Conservation (phyloP, 2,888 invertebrate genomes). For the Drymonia ruficornis region DNA sequence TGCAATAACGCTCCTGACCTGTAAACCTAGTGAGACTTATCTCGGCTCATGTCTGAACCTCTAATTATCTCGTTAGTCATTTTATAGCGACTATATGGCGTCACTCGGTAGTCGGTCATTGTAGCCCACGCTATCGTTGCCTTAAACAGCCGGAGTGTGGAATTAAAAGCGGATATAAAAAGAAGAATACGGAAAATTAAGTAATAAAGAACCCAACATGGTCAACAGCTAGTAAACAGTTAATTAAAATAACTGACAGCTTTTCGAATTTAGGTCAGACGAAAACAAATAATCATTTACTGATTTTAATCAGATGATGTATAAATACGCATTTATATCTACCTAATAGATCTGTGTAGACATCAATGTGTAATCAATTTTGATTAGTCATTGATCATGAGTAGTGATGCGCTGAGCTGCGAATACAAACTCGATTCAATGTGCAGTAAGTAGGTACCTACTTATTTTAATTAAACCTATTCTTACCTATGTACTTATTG, state of each 20-base stretch:
- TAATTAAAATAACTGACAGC: not conserved
- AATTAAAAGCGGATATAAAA: conserved; percentile 12
- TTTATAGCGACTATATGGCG: conserved; percentile 9
- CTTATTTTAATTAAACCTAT: too few species aligned
- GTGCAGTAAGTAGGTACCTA: too few species aligned
- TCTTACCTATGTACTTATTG: too few species aligned
- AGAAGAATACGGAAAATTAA: conserved; percentile 11
- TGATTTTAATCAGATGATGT: not conserved
- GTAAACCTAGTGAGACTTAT: conserved; percentile 30
- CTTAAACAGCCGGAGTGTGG: conserved; percentile 16
- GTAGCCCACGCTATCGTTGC: conserved; percentile 12
- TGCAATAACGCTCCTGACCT: conserved; percentile 28
- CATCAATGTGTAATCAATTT: not conserved
- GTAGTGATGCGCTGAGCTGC: not conserved
- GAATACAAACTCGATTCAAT: not conserved
- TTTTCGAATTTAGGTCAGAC: not conserved
- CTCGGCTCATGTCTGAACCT: conserved; percentile 20
- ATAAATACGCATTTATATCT: conserved; percentile 7
- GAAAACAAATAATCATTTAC: not conserved
- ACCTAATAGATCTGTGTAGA: conserved; percentile 4
- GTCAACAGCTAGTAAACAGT: conserved; percentile 15
- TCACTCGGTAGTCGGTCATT: conserved; percentile 9
- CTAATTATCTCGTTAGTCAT: conserved; percentile 24
- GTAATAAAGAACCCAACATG: conserved; percentile 7
- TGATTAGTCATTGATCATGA: not conserved